These are phyloP conservation scores for Trachymyrmex cornetzi DNA, from an alignment of 1,140 invertebrate genomes.

Conservation along the genomic window DNA sequence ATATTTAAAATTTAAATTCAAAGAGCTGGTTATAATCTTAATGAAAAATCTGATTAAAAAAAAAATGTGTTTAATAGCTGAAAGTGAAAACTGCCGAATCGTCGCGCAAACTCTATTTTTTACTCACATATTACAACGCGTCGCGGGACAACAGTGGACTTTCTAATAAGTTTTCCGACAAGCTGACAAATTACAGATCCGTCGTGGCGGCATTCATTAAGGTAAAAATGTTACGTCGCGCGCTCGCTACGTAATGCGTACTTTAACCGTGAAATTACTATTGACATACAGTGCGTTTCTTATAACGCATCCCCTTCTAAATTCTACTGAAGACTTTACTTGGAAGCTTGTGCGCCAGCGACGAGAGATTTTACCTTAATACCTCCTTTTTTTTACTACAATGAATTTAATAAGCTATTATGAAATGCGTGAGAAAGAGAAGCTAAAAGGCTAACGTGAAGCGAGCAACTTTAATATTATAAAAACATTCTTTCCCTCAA, in stretches of 20 bases:
- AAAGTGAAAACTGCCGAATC: constrained; percentile 24
- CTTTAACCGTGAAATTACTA: constrained; percentile 14
- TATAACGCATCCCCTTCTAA: neutral
- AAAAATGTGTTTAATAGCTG: neutral
- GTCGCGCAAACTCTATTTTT: neutral
- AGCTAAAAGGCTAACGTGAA: neutral
- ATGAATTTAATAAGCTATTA: neutral
- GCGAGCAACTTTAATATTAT: constrained; percentile 3
- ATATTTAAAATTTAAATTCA: neutral
- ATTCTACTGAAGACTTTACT: neutral
- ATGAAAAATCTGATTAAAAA: neutral
- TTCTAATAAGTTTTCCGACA: constrained; percentile 41
- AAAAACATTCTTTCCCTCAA: constrained; percentile 22
- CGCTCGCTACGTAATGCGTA: constrained; percentile 8
- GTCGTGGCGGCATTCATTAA: constrained; percentile 8
- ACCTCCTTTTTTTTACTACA: neutral
- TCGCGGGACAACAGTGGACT: constrained; percentile 1
- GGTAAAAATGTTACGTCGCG: constrained; percentile 24
- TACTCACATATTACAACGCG: neutral
- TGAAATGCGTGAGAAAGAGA: neutral
- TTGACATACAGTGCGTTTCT: neutral
- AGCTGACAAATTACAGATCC: constrained; percentile 5
- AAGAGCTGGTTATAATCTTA: neutral
- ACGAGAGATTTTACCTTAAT: neutral
- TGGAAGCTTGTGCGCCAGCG: neutral